Percentiles rank a stretch among this genome's conserved stretches.
Evolutionary conservation across 2,113 vertebrate genomes (phyloP).

Genomic region (Gymnocephalus cernua): DNA sequence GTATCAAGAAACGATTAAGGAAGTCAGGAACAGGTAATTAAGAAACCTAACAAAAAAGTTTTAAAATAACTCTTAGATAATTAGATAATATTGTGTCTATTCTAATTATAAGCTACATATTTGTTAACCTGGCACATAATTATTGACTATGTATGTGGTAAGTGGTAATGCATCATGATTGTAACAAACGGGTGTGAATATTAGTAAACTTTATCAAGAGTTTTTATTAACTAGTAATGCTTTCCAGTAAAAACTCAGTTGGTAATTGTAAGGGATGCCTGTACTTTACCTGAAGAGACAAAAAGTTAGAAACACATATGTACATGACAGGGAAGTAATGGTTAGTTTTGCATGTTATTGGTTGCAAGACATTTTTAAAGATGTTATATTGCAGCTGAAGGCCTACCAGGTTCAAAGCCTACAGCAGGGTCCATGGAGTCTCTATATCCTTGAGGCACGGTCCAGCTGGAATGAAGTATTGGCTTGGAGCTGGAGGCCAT

Average conservation of each 20-base stretch:
- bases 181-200: neutral
- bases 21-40: neutral
- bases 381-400: slow-evolving; percentile 7
- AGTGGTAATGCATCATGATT: neutral
- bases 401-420: slow-evolving; percentile 78
- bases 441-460: slow-evolving; percentile 67
- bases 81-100: neutral
- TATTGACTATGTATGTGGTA: neutral
- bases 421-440: slow-evolving; percentile 69
- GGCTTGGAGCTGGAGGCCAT: slow-evolving; percentile 84
- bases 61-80: neutral
- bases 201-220: neutral
- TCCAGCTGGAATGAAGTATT: slow-evolving; percentile 76
- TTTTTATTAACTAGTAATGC: neutral
- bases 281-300: neutral
- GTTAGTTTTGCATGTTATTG: neutral
- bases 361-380: slow-evolving; percentile 11
- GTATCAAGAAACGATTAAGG: neutral
- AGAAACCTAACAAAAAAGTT: neutral
- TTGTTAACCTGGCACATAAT: neutral
- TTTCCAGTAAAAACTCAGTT: neutral
- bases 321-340: neutral
- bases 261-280: neutral
- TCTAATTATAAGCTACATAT: neutral
- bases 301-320: neutral